Evolutionary conservation across 2,797 vertebrate genomes (phyloP).

Genomic region (Sebastes cheni): DNA sequence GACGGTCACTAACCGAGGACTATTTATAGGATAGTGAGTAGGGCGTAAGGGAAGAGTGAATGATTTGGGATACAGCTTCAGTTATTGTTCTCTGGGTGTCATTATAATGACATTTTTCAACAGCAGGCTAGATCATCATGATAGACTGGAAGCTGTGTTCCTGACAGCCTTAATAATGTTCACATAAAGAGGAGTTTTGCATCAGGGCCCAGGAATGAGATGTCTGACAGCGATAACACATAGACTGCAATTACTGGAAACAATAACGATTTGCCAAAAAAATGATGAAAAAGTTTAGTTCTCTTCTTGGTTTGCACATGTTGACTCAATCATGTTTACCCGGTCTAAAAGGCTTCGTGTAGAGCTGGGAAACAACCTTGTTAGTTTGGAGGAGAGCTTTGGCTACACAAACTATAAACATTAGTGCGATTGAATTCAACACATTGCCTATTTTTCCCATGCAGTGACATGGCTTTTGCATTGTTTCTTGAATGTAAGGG

Average conservation of each 20-base stretch:
- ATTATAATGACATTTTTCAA: background rate
- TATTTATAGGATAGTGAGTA: no score
- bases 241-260: conserved; percentile 14
- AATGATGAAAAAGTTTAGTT: background rate
- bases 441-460: conserved; percentile 16
- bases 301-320: background rate
- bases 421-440: background rate
- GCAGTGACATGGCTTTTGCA: background rate
- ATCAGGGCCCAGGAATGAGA: background rate
- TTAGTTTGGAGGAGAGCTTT: background rate
- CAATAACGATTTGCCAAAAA: background rate
- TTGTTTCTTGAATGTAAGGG: background rate
- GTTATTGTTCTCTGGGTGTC: background rate
- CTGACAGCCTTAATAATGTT: background rate
- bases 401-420: conserved; percentile 32
- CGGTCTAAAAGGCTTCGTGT: background rate
- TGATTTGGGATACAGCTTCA: no score
- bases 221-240: conserved; percentile 10
- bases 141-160: background rate
- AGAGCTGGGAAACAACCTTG: conserved; percentile 9
- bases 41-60: no score
- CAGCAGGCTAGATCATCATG: background rate
- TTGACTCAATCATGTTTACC: conserved; percentile 18
- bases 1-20: no score
- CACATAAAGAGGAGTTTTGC: background rate